Conservation (phyloP, 2,113 vertebrate species). For the Poeciliopsis occidentalis region DNA sequence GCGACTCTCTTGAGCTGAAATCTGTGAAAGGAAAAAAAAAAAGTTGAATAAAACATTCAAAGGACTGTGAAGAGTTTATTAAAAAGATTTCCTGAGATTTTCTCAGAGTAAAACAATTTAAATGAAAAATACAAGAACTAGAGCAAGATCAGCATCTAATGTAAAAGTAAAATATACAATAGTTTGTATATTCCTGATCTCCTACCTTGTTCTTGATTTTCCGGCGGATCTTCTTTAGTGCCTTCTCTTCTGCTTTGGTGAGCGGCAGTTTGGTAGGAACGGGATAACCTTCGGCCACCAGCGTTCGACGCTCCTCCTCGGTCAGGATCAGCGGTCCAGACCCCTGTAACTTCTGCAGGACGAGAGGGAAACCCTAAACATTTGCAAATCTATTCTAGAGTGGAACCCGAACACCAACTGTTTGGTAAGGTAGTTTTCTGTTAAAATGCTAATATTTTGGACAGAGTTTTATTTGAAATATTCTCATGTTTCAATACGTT, state of each 20-base stretch:
- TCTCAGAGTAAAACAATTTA: too few species aligned
- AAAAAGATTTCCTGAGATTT: too few species aligned
- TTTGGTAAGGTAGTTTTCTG: too few species aligned
- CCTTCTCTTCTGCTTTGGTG: conserved; percentile 96
- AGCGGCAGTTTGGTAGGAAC: conserved; percentile 95
- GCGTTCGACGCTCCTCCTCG: conserved; percentile 94
- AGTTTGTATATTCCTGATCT: background rate
- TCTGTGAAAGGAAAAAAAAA: conserved; percentile 74
- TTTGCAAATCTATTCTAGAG: background rate
- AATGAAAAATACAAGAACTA: background rate
- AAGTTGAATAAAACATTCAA: too few species aligned
- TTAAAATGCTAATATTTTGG: too few species aligned
- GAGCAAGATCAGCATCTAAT: background rate
- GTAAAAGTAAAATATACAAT: background rate
- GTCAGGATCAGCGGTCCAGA: conserved; percentile 93
- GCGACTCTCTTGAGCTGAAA: conserved; percentile 98
- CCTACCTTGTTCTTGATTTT: conserved; percentile 96
- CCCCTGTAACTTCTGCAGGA: conserved; percentile 88
- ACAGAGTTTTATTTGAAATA: too few species aligned
- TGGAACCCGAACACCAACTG: too few species aligned
- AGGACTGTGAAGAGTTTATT: too few species aligned
- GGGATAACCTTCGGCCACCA: conserved; percentile 96
- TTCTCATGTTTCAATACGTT: too few species aligned
- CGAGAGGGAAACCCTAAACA: background rate
- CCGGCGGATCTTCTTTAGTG: conserved; percentile 97